Evolutionary conservation across 2,113 vertebrate genomes (phyloP).

Genomic region (Lophius piscatorius): DNA sequence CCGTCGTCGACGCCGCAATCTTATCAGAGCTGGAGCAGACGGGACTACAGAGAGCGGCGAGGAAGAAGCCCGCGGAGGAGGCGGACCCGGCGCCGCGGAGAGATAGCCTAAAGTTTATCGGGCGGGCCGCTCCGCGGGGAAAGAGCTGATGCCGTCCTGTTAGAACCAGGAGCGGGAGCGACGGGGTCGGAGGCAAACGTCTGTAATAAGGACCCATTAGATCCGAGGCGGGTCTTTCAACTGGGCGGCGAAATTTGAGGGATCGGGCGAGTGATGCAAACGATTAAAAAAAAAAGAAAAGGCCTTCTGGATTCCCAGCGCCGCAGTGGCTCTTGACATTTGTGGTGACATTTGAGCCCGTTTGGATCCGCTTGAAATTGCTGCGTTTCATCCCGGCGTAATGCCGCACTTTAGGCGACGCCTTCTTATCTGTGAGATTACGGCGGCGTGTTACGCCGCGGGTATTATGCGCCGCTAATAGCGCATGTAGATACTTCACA

Average conservation of each 20-base stretch:
- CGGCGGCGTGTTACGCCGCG: conserved; percentile 83
- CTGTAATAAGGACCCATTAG: conserved; percentile 45
- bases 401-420: conserved; percentile 81
- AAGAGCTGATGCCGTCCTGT: conserved; percentile 34
- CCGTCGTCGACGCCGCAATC: conserved; percentile 42
- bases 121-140: no score
- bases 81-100: conserved; percentile 2
- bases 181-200: conserved; percentile 25
- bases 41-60: conserved; percentile 53
- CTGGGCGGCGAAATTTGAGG: conserved; percentile 18
- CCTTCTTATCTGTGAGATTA: conserved; percentile 88
- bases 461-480: conserved; percentile 83
- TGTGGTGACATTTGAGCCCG: conserved; percentile 80
- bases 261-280: conserved; percentile 41
- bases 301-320: conserved; percentile 51
- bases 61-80: conserved; percentile 41
- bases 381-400: conserved; percentile 84
- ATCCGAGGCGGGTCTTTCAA: conserved; percentile 23
- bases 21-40: conserved; percentile 61
- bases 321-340: conserved; percentile 81
- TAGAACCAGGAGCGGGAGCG: conserved; percentile 9
- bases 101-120: conserved; percentile 54
- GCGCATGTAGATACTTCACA: conserved; percentile 91
- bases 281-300: conserved; percentile 59
- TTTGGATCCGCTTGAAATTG: no score